A percentile compares a stretch with the other conserved stretches of the same genome.
Conservation (phyloP, 2,888 invertebrate species). For the Azorinus chamasolen region DNA sequence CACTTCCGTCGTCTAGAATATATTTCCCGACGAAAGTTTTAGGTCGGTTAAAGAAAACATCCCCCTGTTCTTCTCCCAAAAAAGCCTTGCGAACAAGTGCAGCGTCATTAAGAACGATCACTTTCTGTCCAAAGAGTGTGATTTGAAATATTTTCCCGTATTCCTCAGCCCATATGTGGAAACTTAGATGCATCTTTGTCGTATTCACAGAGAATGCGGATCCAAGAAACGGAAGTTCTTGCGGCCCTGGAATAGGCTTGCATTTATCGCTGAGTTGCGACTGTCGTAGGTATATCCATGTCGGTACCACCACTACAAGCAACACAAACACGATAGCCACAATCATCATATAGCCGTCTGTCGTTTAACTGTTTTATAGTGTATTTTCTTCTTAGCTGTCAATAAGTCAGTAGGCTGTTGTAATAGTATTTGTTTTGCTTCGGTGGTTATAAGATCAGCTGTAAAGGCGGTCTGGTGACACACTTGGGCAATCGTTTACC, state of each 20-base stretch:
- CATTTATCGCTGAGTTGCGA: neutral
- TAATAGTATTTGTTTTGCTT: no score
- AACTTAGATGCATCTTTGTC: slow-evolving; percentile 23
- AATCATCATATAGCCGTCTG: no score
- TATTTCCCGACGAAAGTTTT: slow-evolving; percentile 21
- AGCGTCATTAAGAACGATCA: slow-evolving; percentile 31
- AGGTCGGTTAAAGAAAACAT: slow-evolving; percentile 18
- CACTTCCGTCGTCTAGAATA: slow-evolving; percentile 3
- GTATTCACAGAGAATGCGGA: slow-evolving; percentile 6
- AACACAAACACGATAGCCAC: no score
- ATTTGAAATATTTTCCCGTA: slow-evolving; percentile 25
- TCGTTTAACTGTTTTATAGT: no score
- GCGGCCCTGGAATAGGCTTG: slow-evolving; percentile 21
- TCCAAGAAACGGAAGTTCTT: slow-evolving; percentile 21
- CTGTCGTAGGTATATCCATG: no score
- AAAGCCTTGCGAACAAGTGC: slow-evolving; percentile 22
- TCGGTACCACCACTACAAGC: no score
- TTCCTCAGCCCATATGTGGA: slow-evolving; percentile 13
- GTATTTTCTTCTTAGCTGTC: no score
- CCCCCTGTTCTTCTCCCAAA: slow-evolving; percentile 14
- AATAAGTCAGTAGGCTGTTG: no score
- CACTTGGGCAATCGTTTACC: no score
- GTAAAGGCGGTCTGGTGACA: no score
- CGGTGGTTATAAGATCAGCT: no score
- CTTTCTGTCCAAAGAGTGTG: slow-evolving; percentile 22